Evolutionary conservation across 2,888 invertebrate genomes (phyloP), one percentile per base, ranked within the genome.

Genomic region (Andricus curvator): DNA sequence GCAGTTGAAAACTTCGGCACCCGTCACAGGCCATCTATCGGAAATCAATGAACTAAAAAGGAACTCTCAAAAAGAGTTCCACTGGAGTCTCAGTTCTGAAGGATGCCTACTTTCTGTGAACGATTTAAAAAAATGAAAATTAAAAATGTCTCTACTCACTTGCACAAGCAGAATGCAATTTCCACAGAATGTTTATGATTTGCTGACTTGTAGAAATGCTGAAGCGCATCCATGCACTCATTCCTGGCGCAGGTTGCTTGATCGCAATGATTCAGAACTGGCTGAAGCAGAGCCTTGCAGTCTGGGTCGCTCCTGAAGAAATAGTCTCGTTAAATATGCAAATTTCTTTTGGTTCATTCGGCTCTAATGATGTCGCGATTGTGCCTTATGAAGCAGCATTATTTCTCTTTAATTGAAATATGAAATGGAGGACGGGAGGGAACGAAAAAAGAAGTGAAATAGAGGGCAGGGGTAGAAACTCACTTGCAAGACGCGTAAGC

Each of bases 91-190:
- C 0, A 33, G 33, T 6, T 33, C 5, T 33, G 3, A 33, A 33
- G 33, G 8, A 37, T 8, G 37, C 37, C 37, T 37, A 37, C 37
- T 37, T 37, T 1, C 37, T 37, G 9, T 37, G 9, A 9, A 37
- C 37, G 37, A 37, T 8, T 13, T 41, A 41, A 41, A 41, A 13
- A 6, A 13, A 5, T 48, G 0, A 17, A 17, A 17, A 17, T 37
- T 8, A 37, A 74, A 74, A 74, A n/a, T 37, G 41, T 2, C 33
- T 22, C 41, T 84, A 95, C 96, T 95, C 93, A 97, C 98, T 96
- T 97, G 97, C 98, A 98, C 83, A 98, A 94, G 92, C 98, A 98
- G 93, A 98, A 98, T 87, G 98, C 98, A 88, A 98, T 96, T 93
- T 98, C 98, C 85, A 97, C 95, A 91, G 97, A 97, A 95, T 97